A percentile compares a stretch with the other conserved stretches of the same genome.
These are phyloP conservation scores for Leptoteleia sp. DNA, from an alignment of 1,140 invertebrate genomes.

Conservation along the genomic window DNA sequence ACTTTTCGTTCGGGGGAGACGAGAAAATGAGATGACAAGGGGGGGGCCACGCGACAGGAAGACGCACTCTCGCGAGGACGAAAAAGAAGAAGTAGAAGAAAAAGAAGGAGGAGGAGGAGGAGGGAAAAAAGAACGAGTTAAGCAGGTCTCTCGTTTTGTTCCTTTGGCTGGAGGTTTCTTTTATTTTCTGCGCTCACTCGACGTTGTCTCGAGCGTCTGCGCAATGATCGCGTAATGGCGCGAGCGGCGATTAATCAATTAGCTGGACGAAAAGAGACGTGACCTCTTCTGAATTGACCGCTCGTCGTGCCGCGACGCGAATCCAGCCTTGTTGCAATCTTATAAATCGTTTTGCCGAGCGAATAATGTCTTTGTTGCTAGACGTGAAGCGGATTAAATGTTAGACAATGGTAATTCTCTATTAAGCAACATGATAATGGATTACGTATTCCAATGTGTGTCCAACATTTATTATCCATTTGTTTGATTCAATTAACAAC, in stretches of 20 bases:
- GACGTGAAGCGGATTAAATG: conserved; percentile 1
- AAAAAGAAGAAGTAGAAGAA: too few species aligned
- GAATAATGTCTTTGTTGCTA: conserved; percentile 10
- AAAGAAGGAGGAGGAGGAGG: too few species aligned
- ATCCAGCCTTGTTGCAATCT: conserved; percentile 24
- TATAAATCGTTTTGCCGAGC: conserved; percentile 28
- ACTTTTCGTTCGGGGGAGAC: conserved; percentile 74
- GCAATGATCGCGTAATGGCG: conserved; percentile 73
- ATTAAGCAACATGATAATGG: too few species aligned
- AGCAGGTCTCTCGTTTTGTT: conserved; percentile 23
- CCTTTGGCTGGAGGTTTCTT: too few species aligned
- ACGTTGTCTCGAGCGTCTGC: conserved; percentile 61
- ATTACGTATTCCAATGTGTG: too few species aligned
- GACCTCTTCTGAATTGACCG: conserved; percentile 69
- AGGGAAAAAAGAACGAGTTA: too few species aligned
- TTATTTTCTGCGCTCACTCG: conserved; percentile 26
- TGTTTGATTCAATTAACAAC: too few species aligned
- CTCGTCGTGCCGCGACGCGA: conserved; percentile 35
- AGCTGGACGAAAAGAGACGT: conserved; percentile 69
- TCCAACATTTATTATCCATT: too few species aligned
- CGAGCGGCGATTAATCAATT: conserved; percentile 75
- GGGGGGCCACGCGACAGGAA: conserved; percentile 79
- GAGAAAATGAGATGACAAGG: conserved; percentile 73
- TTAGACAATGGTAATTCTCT: too few species aligned
- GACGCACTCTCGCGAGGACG: conserved; percentile 54